Evolutionary conservation across 2,888 invertebrate genomes (phyloP).

Genomic region (Argyresthia albistria): DNA sequence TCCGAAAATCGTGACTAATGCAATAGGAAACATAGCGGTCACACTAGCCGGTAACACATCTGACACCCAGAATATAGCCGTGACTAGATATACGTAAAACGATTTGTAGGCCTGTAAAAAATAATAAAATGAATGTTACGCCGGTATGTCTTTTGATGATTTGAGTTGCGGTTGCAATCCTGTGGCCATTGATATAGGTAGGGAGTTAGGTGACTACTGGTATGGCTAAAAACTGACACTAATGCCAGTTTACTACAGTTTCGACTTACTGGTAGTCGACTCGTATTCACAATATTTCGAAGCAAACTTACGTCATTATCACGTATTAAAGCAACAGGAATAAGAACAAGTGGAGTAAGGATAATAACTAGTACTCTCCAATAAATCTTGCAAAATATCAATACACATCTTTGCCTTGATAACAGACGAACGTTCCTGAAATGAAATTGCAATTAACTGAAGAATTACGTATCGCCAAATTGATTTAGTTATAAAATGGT

Average conservation of each 20-base stretch:
- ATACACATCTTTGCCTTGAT: constrained; percentile 24
- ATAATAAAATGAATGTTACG: no score
- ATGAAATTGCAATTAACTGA: constrained; percentile 4
- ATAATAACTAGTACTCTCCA: constrained; percentile 33
- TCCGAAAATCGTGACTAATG: constrained; percentile 26
- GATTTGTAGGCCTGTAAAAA: constrained; percentile 20
- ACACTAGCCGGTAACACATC: constrained; percentile 38
- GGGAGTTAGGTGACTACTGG: no score
- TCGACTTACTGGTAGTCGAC: no score
- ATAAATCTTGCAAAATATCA: constrained; percentile 33
- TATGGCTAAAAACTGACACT: no score
- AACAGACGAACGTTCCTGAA: constrained; percentile 1
- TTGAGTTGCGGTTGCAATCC: no score
- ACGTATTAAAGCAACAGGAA: constrained; percentile 33
- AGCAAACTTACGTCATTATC: constrained; percentile 29
- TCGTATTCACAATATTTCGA: no score
- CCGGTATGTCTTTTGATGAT: no score
- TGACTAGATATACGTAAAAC: constrained; percentile 39
- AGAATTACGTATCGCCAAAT: neutral
- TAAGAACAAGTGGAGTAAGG: constrained; percentile 29
- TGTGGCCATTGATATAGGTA: no score
- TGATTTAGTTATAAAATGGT: no score
- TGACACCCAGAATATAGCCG: constrained; percentile 30
- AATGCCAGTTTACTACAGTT: no score
- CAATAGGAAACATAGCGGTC: constrained; percentile 31